Evolutionary conservation across 2,113 vertebrate species (phyloP), one percentile per base, ranked within the genome.

Genomic region (Desmodus rotundus): DNA sequence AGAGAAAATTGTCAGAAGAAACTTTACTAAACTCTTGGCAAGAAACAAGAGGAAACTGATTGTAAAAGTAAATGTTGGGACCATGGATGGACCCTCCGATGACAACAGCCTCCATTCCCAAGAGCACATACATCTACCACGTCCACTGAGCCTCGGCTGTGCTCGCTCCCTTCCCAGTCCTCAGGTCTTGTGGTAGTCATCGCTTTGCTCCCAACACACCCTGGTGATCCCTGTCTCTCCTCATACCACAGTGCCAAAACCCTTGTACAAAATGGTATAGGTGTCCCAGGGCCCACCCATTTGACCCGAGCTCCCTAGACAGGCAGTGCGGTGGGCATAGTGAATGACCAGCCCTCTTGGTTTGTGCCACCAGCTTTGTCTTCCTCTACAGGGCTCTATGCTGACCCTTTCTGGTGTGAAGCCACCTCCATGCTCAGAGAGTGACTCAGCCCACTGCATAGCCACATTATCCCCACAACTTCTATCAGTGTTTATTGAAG

Each of bases 81-180:
- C 38, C 19, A 7, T 2, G 0, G 7, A 22, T 0, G 6, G 54
- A 14, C 84, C 9, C 31, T 67, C 74, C 63, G 50, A 52, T 36
- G 50, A 41, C 41, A 47, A 15, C 0, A 5, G 12, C 45, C 4
- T 52, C 54, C 8, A 22, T 31, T 41, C 65, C 38, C 56, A 22
- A 67, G 89, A n/a, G 9, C 24, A 7, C 1, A 10, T 24, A 31
- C 0, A 10, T 17, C 7, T 24, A 16, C 47, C 54, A 5, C 0
- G 0, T 11, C 36, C 4, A 0, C 61, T 63, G 6, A 15, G 28
- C 13, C 76, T 31, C 26, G 20, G 15, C 33, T 70, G n/a, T 61
- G 20, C 6, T 70, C 47, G 61, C 4, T n/a, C 61, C 12, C 22
- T 38, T 77, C 68, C 38, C 28, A 4, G 70, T 58, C 43, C 43